A percentile compares a stretch with the other conserved stretches of the same genome.
Conservation (phyloP, 30 jellyfish, hydroid and myxozoan genomes). For the Mastigias papua region DNA sequence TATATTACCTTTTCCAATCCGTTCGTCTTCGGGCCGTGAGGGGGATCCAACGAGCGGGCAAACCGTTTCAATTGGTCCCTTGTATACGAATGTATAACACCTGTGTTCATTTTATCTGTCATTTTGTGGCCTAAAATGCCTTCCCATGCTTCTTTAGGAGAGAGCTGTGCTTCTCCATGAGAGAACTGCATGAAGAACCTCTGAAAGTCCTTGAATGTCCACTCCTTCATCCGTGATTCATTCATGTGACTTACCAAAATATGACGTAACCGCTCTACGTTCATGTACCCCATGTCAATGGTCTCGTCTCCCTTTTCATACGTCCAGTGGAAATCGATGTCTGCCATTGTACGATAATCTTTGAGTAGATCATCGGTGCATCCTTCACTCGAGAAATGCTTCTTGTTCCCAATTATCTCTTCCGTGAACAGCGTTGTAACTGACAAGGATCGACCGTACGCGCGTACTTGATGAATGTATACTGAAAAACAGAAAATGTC, state of each 20-base stretch:
- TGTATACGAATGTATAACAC: slow-evolving; percentile 11
- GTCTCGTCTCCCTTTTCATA: slow-evolving; percentile 89
- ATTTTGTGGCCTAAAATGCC: slow-evolving; percentile 33
- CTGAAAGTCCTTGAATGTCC: slow-evolving; percentile 39
- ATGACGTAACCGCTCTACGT: slow-evolving; percentile 73
- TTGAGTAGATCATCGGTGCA: slow-evolving; percentile 67
- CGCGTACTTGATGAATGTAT: slow-evolving; percentile 89
- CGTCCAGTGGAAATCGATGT: slow-evolving; percentile 91
- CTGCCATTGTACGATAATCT: slow-evolving; percentile 89
- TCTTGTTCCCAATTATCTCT: slow-evolving; percentile 60
- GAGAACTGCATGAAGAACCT: slow-evolving; percentile 13
- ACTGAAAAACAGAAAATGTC: slow-evolving; percentile 71
- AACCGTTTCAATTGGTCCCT: slow-evolving; percentile 68
- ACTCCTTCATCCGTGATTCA: slow-evolving; percentile 8
- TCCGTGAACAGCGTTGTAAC: slow-evolving; percentile 91
- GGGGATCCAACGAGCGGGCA: slow-evolving; percentile 82
- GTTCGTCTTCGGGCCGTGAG: slow-evolving; percentile 90
- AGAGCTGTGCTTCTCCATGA: slow-evolving; percentile 52
- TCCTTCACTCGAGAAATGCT: slow-evolving; percentile 78
- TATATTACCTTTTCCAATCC: slow-evolving; percentile 67
- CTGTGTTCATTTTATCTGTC: slow-evolving; percentile 23
- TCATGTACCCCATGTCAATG: slow-evolving; percentile 94
- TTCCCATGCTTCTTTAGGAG: slow-evolving; percentile 53
- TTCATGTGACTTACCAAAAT: not conserved
- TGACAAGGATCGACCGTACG: slow-evolving; percentile 85